Percentiles rank a stretch among this genome's conserved stretches.
Evolutionary conservation across 2,113 vertebrate species (phyloP).

Genomic region (Rhinopomastus cyanomelas): DNA sequence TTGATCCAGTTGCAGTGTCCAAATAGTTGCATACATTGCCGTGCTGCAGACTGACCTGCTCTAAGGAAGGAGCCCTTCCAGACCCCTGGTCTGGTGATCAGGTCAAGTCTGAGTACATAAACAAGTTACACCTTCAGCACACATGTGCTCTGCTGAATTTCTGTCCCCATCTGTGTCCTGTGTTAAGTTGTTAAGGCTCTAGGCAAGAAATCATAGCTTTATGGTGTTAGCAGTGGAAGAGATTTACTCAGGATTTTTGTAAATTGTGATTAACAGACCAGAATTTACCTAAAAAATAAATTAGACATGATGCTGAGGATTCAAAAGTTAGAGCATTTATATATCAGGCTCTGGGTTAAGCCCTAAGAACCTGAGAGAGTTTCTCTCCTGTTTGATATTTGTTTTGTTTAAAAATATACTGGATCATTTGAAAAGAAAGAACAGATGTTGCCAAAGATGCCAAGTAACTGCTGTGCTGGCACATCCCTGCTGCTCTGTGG

Average conservation of each 20-base stretch:
- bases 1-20: neutral
- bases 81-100: neutral
- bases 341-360: neutral
- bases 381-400: neutral
- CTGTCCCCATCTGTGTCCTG: neutral
- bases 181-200: neutral
- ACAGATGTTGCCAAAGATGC: neutral
- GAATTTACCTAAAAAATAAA: neutral
- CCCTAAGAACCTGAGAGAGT: neutral
- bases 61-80: neutral
- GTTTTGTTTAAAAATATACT: neutral
- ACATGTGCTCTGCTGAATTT: neutral
- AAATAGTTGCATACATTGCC: fast-evolving
- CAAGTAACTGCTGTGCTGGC: neutral
- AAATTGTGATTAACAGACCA: neutral
- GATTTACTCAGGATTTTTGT: neutral
- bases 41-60: neutral
- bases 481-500: neutral
- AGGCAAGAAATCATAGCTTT: neutral
- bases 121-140: fast-evolving
- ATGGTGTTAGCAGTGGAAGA: neutral
- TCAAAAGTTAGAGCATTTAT: neutral
- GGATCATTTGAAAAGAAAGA: neutral
- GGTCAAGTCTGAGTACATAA: neutral
- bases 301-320: neutral